These are phyloP conservation scores for Crenichthys baileyi DNA, from an alignment of 2,797 vertebrate genomes.

Conservation along the genomic window DNA sequence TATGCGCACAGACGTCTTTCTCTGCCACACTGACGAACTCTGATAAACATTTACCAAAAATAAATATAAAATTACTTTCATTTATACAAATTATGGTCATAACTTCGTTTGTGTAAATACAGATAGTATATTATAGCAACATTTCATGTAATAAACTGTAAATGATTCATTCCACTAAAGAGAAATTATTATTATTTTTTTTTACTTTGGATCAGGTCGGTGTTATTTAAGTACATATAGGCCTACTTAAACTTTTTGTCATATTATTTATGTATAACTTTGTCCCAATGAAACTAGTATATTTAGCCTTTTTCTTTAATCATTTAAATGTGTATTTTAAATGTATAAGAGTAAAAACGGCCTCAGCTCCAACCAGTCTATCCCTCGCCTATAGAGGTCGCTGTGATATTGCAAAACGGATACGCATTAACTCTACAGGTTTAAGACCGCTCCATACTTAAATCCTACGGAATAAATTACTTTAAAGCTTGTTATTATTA, in stretches of 20 bases:
- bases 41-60: conserved; percentile 22
- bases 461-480: conserved; percentile 16
- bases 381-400: conserved; percentile 81
- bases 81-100: neutral
- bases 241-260: too few relatives aligned
- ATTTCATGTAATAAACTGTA: neutral
- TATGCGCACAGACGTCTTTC: conserved; percentile 37
- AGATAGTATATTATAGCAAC: neutral
- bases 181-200: neutral
- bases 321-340: conserved; percentile 7
- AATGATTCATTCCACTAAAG: neutral
- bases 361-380: conserved; percentile 4
- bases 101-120: neutral
- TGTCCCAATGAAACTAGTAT: neutral
- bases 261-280: neutral
- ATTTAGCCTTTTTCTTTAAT: neutral
- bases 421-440: conserved; percentile 65
- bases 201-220: neutral
- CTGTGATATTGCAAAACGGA: conserved; percentile 78
- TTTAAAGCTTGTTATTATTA: conserved; percentile 20
- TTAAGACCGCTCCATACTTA: conserved; percentile 34
- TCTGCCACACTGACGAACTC: conserved; percentile 13
- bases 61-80: neutral
- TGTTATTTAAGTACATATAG: neutral
- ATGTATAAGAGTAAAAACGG: neutral